phyloP scores from a whole-genome alignment of 2,888 invertebrate species.

The Lycocerus yunnanus region DNA sequence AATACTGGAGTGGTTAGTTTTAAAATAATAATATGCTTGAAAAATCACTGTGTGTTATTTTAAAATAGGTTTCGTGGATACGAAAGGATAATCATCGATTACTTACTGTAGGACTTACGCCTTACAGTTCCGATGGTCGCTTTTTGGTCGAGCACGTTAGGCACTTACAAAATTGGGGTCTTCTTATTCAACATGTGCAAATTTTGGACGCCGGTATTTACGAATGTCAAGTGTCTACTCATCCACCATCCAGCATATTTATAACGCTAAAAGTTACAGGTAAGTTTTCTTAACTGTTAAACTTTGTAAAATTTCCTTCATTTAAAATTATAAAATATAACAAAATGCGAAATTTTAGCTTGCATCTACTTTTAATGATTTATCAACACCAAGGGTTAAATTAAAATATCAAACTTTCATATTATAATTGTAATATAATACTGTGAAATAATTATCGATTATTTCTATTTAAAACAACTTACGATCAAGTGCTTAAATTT shows the following conservation, averaged over 20 bases:
- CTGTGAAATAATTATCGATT: neutral
- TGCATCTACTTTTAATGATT: neutral
- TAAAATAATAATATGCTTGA: conserved; percentile 1
- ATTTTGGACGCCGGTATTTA: conserved; percentile 74
- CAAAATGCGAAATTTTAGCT: neutral
- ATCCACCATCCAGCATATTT: conserved; percentile 76
- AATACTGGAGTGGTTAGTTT: conserved; percentile 59
- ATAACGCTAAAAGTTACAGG: conserved; percentile 76
- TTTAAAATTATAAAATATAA: neutral
- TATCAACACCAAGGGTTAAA: neutral
- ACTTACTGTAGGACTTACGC: conserved; percentile 70
- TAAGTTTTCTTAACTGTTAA: conserved; percentile 54
- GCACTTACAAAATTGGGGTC: conserved; percentile 67
- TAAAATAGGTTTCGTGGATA: conserved; percentile 70
- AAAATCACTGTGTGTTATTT: conserved; percentile 15
- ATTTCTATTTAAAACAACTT: neutral
- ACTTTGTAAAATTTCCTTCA: neutral
- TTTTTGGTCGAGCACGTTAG: conserved; percentile 68
- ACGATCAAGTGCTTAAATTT: neutral
- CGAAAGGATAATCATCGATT: conserved; percentile 71
- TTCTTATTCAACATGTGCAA: conserved; percentile 72
- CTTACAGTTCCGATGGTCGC: conserved; percentile 70
- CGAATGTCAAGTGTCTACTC: conserved; percentile 82
- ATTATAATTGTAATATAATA: neutral
- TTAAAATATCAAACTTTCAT: neutral